Conservation (phyloP, 2,888 invertebrate species). For the Bhutanitis thaidina region DNA sequence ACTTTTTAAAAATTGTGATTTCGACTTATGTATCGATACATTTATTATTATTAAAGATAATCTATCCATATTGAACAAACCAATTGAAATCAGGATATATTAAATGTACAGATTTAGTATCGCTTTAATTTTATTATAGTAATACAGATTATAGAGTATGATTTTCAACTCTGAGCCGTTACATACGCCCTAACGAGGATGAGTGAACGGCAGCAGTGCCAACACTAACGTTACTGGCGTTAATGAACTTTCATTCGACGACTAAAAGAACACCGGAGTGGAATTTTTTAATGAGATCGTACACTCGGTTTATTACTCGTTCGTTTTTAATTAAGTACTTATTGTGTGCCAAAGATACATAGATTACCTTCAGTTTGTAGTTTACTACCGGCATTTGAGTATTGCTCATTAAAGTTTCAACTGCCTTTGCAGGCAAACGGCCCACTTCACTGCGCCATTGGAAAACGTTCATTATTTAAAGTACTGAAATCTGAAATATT, state of each 20-base stretch:
- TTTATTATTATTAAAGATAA: too few relatives aligned
- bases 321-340: constrained; percentile 16
- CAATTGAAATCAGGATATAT: too few relatives aligned
- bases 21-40: too few relatives aligned
- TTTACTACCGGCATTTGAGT: constrained; percentile 7
- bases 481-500: neutral
- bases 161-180: neutral
- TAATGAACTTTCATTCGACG: constrained; percentile 13
- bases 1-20: too few relatives aligned
- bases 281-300: constrained; percentile 21
- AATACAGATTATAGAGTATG: too few relatives aligned
- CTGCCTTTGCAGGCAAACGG: neutral
- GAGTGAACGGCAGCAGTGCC: neutral
- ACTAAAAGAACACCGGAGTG: constrained; percentile 15
- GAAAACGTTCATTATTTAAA: constrained; percentile 9
- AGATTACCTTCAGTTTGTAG: constrained; percentile 9
- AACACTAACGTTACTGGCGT: constrained; percentile 4
- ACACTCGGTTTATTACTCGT: constrained; percentile 4
- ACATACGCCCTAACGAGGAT: neutral
- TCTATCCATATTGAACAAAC: too few relatives aligned
- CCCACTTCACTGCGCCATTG: constrained; percentile 4
- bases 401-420: constrained; percentile 7
- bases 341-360: constrained; percentile 12
- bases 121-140: too few relatives aligned
- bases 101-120: too few relatives aligned